These are phyloP conservation scores for Herminia tarsipennalis DNA, from an alignment of 2,888 invertebrate species.

Conservation along the genomic window DNA sequence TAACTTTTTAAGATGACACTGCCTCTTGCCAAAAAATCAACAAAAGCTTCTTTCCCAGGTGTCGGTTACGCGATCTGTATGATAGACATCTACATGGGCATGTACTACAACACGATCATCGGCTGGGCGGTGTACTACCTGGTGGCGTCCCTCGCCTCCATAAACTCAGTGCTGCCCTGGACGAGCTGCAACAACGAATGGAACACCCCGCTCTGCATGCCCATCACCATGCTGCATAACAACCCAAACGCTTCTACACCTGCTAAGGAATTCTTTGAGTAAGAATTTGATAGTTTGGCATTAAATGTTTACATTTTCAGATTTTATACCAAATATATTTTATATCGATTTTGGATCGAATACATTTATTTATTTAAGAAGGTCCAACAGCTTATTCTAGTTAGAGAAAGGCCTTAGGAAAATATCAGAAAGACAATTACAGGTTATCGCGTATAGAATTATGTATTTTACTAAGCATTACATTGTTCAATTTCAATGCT, in stretches of 20 bases:
- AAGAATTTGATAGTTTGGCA: conserved; percentile 62
- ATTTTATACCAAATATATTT: too few relatives aligned
- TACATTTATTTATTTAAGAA: too few relatives aligned
- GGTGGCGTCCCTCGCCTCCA: conserved; percentile 92
- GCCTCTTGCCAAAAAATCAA: too few relatives aligned
- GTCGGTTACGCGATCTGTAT: conserved; percentile 98
- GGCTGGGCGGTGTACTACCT: conserved; percentile 98
- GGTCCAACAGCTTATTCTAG: too few relatives aligned
- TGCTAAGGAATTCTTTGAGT: conserved; percentile 96
- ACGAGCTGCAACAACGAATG: conserved; percentile 93
- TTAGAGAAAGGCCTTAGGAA: too few relatives aligned
- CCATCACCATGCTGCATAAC: conserved; percentile 84
- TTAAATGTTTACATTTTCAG: background rate
- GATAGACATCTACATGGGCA: conserved; percentile 97
- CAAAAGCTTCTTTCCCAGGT: too few relatives aligned
- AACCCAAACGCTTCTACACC: conserved; percentile 89
- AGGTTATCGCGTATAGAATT: too few relatives aligned
- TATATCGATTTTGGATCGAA: too few relatives aligned
- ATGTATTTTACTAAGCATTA: too few relatives aligned
- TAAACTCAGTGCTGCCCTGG: conserved; percentile 94
- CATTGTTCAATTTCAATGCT: too few relatives aligned
- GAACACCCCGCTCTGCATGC: conserved; percentile 92
- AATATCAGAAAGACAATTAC: too few relatives aligned
- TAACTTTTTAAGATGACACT: too few relatives aligned
- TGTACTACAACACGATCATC: conserved; percentile 99